Base-by-base conservation (phyloP, 2,888 invertebrate genomes). In the Doris montereyensis region DNA sequence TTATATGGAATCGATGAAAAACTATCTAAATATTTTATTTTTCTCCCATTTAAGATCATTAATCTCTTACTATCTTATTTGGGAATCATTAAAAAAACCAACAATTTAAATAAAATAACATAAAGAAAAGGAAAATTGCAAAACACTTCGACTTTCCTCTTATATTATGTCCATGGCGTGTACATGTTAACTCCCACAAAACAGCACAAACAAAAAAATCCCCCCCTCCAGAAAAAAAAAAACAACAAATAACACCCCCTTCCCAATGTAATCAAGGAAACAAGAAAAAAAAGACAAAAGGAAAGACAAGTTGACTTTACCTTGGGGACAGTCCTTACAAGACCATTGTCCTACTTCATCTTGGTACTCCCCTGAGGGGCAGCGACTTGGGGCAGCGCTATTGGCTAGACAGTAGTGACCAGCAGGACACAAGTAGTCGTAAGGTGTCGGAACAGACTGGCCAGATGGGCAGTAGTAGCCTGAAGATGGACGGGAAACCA, bases 391-490 rank as follows among this genome's bases (percentile, higher is more conserved):
- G 4, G 83, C 82, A n/a, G 86, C 81, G 24, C 83, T 85, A 58
- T 83, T 84, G 62, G 79, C 81, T 5, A 83, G 77, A 80, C 89
- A 89, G 83, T 84, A 88, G 75, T 88, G 86, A 4, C 88, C 88
- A 17, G 82, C 85, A 1, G 86, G 86, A 82, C 89, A 89, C 77
- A 88, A 79, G 83, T 86, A 89, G 77, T 78, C 83, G 81, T 84
- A 86, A 24, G 87, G 89, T 75, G 83, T 85, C 1, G 86, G 89
- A 73, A 82, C 85, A 0, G 84, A 84, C 78, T 89, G 89, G 17
- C 87, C 88, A 13, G 82, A 76, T 21, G 90, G 90, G 76, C 90
- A 90, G 85, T 88, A 90, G 81, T 84, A 90, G 24, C 90, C 90
- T 88, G 82, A n/a, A n/a, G n/a, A n/a, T n/a, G n/a, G n/a, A n/a